Evolutionary conservation across 2,888 invertebrate species (phyloP).

Genomic region (Argyresthia goedartella): DNA sequence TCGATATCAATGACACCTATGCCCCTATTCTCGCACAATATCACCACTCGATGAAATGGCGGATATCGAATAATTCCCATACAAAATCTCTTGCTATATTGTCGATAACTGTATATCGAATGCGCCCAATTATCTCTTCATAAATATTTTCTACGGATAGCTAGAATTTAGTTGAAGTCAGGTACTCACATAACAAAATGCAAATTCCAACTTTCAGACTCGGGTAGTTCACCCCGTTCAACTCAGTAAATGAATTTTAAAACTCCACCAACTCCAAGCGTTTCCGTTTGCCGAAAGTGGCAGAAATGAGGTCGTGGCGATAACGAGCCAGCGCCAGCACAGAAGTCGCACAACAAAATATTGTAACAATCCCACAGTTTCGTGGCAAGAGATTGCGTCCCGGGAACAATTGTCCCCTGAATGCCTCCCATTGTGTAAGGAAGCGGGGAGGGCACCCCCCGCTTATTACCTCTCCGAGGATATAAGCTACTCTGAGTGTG

Average conservation of each 20-base stretch:
- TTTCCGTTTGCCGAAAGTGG: constrained; percentile 47
- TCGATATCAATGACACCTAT: too few relatives aligned
- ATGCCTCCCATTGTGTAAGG: background rate
- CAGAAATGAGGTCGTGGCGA: constrained; percentile 53
- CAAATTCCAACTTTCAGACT: background rate
- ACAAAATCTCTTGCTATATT: too few relatives aligned
- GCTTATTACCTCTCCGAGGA: background rate
- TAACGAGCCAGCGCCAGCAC: constrained; percentile 46
- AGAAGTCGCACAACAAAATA: constrained; percentile 17
- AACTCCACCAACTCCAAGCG: constrained; percentile 36
- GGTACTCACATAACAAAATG: constrained; percentile 3
- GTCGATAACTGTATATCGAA: too few relatives aligned
- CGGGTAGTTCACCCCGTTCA: background rate
- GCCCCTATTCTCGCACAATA: too few relatives aligned
- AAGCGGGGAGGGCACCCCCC: background rate
- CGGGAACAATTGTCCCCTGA: background rate
- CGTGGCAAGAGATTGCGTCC: background rate
- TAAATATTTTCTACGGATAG: too few relatives aligned
- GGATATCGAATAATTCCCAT: too few relatives aligned
- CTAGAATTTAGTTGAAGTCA: background rate
- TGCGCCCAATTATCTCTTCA: too few relatives aligned
- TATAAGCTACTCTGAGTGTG: background rate
- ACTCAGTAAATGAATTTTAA: constrained; percentile 33
- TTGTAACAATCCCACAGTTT: constrained; percentile 1
- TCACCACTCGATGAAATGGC: too few relatives aligned